A percentile compares a stretch with the other conserved stretches of the same genome.
Conservation (phyloP, 2,797 vertebrate genomes). For the Hyperoplus immaculatus region DNA sequence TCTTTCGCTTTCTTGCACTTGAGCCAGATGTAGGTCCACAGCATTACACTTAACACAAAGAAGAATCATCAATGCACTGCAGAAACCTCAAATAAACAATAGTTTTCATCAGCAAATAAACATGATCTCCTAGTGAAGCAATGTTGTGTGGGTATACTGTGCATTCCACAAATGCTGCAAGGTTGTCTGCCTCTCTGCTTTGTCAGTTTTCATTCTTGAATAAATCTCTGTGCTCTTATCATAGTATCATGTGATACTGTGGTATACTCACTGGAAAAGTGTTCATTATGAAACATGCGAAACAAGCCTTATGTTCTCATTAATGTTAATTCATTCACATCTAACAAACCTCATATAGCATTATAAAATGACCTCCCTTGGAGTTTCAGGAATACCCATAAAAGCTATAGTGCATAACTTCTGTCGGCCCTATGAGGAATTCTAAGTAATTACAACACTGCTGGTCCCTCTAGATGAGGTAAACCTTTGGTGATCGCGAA, state of each 20-base stretch:
- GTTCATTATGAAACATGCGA: background rate
- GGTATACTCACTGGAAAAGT: background rate
- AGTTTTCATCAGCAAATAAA: constrained; percentile 1
- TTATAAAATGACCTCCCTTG: background rate
- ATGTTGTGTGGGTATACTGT: background rate
- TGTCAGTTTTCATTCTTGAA: constrained; percentile 17
- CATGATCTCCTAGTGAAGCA: background rate
- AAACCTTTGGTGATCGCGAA: no score
- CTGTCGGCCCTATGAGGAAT: no score
- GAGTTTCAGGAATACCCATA: background rate
- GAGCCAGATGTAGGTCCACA: background rate
- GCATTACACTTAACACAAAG: background rate
- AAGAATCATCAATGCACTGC: background rate
- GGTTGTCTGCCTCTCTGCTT: constrained; percentile 6
- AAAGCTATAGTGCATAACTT: no score
- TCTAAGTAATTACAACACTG: no score
- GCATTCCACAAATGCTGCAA: background rate
- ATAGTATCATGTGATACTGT: background rate
- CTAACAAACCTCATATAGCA: background rate
- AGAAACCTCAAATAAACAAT: background rate
- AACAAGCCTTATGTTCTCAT: background rate
- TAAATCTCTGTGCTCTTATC: constrained; percentile 3
- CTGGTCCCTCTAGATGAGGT: no score
- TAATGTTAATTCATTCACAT: background rate
- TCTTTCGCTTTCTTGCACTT: background rate